These are phyloP conservation scores for Galleria mellonella DNA, from an alignment of 1,140 invertebrate species.

Conservation along the genomic window DNA sequence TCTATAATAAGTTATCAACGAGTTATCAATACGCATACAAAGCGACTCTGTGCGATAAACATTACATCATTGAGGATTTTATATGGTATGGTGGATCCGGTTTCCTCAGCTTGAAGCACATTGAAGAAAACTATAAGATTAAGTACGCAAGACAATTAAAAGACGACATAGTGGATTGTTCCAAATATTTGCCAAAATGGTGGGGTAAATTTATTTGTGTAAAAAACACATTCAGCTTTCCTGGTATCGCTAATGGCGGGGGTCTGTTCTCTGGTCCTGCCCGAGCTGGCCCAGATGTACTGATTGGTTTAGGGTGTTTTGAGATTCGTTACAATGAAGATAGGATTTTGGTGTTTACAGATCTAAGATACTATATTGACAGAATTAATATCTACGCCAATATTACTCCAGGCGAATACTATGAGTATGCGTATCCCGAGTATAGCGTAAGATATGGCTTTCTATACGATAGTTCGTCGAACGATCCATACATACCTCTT, in stretches of 20 bases:
- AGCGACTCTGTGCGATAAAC: conserved; percentile 8
- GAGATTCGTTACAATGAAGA: conserved; percentile 50
- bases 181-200: conserved; percentile 41
- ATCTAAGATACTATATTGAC: conserved; percentile 37
- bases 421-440: conserved; percentile 46
- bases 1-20: conserved; percentile 8
- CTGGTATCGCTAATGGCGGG: conserved; percentile 31
- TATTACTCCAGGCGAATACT: conserved; percentile 31
- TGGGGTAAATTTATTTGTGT: conserved; percentile 57
- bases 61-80: not conserved
- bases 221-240: conserved; percentile 11
- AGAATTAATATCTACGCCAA: conserved; percentile 21
- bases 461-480: too few species aligned
- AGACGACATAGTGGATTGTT: conserved; percentile 32
- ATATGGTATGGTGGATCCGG: conserved; percentile 27
- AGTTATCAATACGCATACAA: conserved; percentile 22
- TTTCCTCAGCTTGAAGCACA: conserved; percentile 26
- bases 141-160: conserved; percentile 4
- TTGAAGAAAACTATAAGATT: conserved; percentile 44
- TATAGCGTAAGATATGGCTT: conserved; percentile 12
- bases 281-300: not conserved
- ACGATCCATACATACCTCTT: too few species aligned
- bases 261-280: conserved; percentile 8
- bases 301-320: conserved; percentile 37
- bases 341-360: conserved; percentile 39